Base-by-base conservation (phyloP, 2,113 vertebrate species). In the Xiphophorus maculatus region DNA sequence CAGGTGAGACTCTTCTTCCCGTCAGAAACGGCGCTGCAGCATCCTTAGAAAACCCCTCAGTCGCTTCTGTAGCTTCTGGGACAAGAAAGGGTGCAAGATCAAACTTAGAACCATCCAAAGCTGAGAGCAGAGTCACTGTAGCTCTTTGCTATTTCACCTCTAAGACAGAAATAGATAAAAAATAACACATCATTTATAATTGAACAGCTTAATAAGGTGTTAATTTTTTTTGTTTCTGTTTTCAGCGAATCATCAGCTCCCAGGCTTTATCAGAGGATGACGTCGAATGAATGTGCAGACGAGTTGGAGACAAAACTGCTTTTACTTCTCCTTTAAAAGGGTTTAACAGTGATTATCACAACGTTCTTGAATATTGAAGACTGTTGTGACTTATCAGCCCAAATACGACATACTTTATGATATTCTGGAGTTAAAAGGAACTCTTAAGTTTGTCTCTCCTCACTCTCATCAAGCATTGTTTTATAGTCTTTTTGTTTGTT, bases 231-330 rank as follows among this genome's bases (percentile, higher is more conserved):
- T 65, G 64, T 84, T 88, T 32, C 77, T 8, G 92, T 88, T 88
- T 94, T 94, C 95, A 98, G 97, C 93, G 95, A 89, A 94, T 97
- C 85, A 89, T 96, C 87, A 95, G 89, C 88, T 90, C 95, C 75
- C 96, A 96, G 84, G 94, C 94, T 87, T 95, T 97, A 93, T 91
- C 95, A 86, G 96, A 97, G 95, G 97, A 98, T 89, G 96, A 97
- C 83, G 94, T 97, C 44, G 96, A 98, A 92, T 97, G 82, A 74
- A 29, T 44, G 22, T 3, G 7, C 54, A 28, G 65, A 63, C 37
- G 65, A n/a, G 27, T 32, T 25, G 13, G 40, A 48, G 32, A 70
- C 44, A 14, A 44, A 63, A 27, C 32, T 74, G 19, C 37, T 73
- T 3, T 62, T 29, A 32, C 3, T 58, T 13, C 14, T 1, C 63